Evolutionary conservation across 2,113 vertebrate genomes (phyloP).

Genomic region (Oplegnathus fasciatus): DNA sequence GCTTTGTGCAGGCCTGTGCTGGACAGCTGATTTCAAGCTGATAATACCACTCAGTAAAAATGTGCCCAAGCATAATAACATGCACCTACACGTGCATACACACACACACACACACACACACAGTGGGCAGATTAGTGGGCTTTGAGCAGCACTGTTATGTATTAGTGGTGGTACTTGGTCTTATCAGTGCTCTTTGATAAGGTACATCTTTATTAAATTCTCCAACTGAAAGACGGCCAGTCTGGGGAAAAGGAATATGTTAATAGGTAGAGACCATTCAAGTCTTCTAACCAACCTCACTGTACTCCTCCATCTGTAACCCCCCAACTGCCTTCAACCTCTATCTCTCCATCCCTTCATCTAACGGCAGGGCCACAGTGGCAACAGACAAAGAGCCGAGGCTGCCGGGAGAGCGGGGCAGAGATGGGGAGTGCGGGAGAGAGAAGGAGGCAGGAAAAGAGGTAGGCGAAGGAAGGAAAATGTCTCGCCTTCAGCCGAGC

Average conservation of each 20-base stretch:
- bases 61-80: slow-evolving; percentile 72
- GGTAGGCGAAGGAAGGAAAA: slow-evolving; percentile 75
- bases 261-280: slow-evolving; percentile 87
- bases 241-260: slow-evolving; percentile 91
- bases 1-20: slow-evolving; percentile 88
- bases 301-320: slow-evolving; percentile 72
- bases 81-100: slow-evolving; percentile 22
- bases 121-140: slow-evolving; percentile 85
- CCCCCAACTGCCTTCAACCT: slow-evolving; percentile 56
- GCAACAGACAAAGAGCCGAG: slow-evolving; percentile 77
- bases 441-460: slow-evolving; percentile 64
- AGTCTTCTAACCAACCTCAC: slow-evolving; percentile 75
- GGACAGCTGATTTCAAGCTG: slow-evolving; percentile 91
- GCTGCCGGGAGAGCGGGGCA: slow-evolving; percentile 64
- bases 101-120: slow-evolving; percentile 63
- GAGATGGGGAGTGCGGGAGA: slow-evolving; percentile 60
- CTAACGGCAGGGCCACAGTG: slow-evolving; percentile 67
- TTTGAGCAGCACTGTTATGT: slow-evolving; percentile 93
- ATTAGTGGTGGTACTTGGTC: slow-evolving; percentile 93
- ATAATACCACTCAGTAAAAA: slow-evolving; percentile 89
- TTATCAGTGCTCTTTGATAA: slow-evolving; percentile 95
- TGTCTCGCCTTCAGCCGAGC: slow-evolving; percentile 79
- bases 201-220: slow-evolving; percentile 99
- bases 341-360: slow-evolving; percentile 72
- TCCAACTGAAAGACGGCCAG: slow-evolving; percentile 90